phyloP scores from a whole-genome alignment of 1,140 invertebrate species.

The Drosophila ogumai region DNA sequence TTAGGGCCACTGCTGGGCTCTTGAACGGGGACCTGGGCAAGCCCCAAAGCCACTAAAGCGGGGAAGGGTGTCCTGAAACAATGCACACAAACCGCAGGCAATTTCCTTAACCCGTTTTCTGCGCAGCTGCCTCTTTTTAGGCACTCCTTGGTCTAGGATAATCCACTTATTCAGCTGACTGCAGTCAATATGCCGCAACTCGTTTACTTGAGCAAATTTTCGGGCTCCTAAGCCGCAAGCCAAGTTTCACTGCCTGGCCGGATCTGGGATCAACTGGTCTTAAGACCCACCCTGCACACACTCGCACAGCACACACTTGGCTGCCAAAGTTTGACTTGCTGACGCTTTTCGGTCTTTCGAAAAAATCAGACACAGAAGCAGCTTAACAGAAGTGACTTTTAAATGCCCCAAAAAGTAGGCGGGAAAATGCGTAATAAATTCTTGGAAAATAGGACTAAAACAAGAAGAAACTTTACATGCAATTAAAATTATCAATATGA shows the following conservation, averaged over 20 bases:
- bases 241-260: too few species aligned
- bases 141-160: constrained; percentile 15
- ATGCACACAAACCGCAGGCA: constrained; percentile 19
- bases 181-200: constrained; percentile 60
- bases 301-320: background rate
- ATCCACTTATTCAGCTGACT: constrained; percentile 57
- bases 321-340: constrained; percentile 17
- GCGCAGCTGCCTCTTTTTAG: too few species aligned
- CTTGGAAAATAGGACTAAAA: too few species aligned
- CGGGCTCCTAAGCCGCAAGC: constrained; percentile 50
- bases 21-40: background rate
- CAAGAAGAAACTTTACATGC: too few species aligned
- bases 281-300: constrained; percentile 11
- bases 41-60: background rate
- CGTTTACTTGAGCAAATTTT: constrained; percentile 66
- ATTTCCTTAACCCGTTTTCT: constrained; percentile 10
- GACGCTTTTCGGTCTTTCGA: constrained; percentile 11
- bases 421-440: background rate
- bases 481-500: too few species aligned
- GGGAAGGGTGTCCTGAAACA: background rate
- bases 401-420: constrained; percentile 11
- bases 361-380: constrained; percentile 1
- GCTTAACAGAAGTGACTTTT: constrained; percentile 1
- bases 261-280: constrained; percentile 24
- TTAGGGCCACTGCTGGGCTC: background rate